Conservation (phyloP, 1,140 invertebrate genomes). For the Anastatus disparis region DNA sequence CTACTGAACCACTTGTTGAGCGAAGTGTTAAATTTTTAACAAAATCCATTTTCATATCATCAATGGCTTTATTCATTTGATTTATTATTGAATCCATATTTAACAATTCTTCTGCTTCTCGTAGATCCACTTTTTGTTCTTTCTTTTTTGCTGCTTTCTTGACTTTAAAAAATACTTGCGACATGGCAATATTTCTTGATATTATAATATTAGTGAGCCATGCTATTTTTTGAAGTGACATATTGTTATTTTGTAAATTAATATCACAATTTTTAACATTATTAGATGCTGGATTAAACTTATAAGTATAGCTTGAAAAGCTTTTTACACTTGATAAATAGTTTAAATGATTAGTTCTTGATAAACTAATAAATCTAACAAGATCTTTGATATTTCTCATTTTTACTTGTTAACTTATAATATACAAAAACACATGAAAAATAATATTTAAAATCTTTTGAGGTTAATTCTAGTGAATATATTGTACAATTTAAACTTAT, state of each 20-base stretch:
- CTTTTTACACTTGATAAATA: not conserved
- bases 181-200: slow-evolving; percentile 14
- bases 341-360: not conserved
- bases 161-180: slow-evolving; percentile 57
- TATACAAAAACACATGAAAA: not conserved
- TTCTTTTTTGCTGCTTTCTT: slow-evolving; percentile 72
- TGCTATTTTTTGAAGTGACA: not conserved
- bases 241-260: not conserved
- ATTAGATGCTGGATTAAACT: not conserved
- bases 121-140: slow-evolving; percentile 74
- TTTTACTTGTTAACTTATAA: slow-evolving; percentile 21
- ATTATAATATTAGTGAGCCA: not conserved
- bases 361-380: not conserved
- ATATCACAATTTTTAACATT: not conserved
- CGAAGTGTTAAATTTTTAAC: slow-evolving; percentile 81
- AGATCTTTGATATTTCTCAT: slow-evolving; percentile 20
- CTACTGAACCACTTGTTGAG: slow-evolving; percentile 80
- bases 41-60: slow-evolving; percentile 81
- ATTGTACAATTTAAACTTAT: too few relatives aligned
- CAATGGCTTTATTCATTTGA: slow-evolving; percentile 74
- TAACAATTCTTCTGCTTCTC: slow-evolving; percentile 77
- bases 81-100: slow-evolving; percentile 75
- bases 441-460: too few relatives aligned
- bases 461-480: too few relatives aligned
- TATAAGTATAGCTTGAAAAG: not conserved